Percentiles rank a stretch among this genome's conserved stretches.
Conservation (phyloP, 2,113 vertebrate genomes). For the Thalassoma bifasciatum region DNA sequence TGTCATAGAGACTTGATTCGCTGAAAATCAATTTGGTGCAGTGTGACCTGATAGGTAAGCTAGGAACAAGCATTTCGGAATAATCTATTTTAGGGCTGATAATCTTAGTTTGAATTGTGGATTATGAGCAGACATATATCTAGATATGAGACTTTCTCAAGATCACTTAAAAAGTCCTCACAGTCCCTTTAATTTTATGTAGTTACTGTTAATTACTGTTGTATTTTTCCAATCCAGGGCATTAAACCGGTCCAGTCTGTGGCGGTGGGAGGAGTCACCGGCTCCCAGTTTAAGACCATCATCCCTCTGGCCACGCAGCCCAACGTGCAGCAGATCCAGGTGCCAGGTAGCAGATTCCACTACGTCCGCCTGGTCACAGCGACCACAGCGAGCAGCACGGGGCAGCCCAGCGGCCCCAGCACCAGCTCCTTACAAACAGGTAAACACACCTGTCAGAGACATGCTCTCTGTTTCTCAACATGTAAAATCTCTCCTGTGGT, state of each 20-base stretch:
- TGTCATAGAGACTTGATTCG: too few species aligned
- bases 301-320: slow-evolving; percentile 93
- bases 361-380: slow-evolving; percentile 97
- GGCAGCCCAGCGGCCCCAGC: slow-evolving; percentile 86
- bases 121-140: too few species aligned
- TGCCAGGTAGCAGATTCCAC: slow-evolving; percentile 97
- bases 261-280: slow-evolving; percentile 88
- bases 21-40: too few species aligned
- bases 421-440: slow-evolving; percentile 93
- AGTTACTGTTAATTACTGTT: too few species aligned
- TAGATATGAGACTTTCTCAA: too few species aligned
- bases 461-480: not conserved
- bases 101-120: too few species aligned
- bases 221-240: slow-evolving; percentile 74
- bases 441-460: not conserved
- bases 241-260: slow-evolving; percentile 93
- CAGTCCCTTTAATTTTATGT: too few species aligned
- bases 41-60: too few species aligned
- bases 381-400: slow-evolving; percentile 87
- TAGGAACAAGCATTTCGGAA: too few species aligned
- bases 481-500: not conserved
- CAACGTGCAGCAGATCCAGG: slow-evolving; percentile 98
- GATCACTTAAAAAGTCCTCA: too few species aligned
- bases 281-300: slow-evolving; percentile 96
- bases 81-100: too few species aligned